These are phyloP conservation scores for Spheniscus mendiculus DNA, from an alignment of 2,113 vertebrate genomes.

Conservation along the genomic window DNA sequence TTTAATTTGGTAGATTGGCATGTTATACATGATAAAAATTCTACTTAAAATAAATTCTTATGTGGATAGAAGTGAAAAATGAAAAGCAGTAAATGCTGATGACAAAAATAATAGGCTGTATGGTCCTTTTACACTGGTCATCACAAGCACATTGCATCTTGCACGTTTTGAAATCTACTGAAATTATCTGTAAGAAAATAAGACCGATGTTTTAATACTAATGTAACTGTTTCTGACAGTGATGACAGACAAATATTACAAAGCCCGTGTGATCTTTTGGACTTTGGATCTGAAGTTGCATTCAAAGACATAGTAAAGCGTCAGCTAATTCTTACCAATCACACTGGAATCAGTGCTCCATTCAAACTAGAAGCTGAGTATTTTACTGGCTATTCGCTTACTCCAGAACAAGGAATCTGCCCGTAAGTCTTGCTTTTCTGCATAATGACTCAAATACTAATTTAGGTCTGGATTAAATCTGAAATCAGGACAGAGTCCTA, in stretches of 20 bases:
- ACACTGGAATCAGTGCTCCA: slow-evolving; percentile 76
- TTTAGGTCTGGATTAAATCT: neutral
- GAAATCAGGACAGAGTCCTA: neutral
- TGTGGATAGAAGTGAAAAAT: neutral
- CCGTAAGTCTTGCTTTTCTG: slow-evolving; percentile 45
- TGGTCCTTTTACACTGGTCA: neutral
- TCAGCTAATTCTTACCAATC: slow-evolving; percentile 85
- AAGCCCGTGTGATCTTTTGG: slow-evolving; percentile 55
- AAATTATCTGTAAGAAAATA: neutral
- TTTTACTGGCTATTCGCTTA: slow-evolving; percentile 72
- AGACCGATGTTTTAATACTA: neutral
- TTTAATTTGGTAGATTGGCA: neutral
- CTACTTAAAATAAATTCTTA: neutral
- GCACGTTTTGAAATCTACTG: neutral
- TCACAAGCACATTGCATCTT: neutral
- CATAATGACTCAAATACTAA: neutral
- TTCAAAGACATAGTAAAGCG: slow-evolving; percentile 68
- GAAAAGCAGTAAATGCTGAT: neutral
- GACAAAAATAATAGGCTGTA: neutral
- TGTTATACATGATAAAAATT: neutral
- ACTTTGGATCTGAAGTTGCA: slow-evolving; percentile 82
- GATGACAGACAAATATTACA: neutral
- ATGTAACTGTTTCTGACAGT: slow-evolving; percentile 25
- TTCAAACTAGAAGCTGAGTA: slow-evolving; percentile 83
- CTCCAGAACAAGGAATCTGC: neutral